These are phyloP conservation scores for Chironomus striatipennis DNA, from an alignment of 1,140 invertebrate genomes.

Conservation along the genomic window DNA sequence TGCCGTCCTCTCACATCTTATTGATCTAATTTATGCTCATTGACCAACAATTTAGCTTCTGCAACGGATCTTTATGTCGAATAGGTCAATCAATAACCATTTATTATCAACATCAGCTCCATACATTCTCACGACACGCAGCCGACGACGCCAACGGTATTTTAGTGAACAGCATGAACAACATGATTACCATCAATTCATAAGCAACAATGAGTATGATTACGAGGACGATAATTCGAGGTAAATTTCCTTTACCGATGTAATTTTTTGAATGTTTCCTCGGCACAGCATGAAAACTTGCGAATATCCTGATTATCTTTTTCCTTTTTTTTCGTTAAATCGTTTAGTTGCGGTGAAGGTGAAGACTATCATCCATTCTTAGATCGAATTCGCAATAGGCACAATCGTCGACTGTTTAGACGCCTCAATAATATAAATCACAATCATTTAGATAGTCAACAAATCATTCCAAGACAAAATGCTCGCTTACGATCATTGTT, in stretches of 20 bases:
- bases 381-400: background rate
- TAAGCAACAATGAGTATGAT: conserved; percentile 12
- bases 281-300: background rate
- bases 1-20: background rate
- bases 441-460: conserved; percentile 22
- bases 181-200: conserved; percentile 19
- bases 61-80: conserved; percentile 37
- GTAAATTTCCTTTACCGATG: background rate
- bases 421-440: conserved; percentile 17
- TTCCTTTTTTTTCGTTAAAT: conserved; percentile 23
- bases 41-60: conserved; percentile 32
- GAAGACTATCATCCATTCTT: conserved; percentile 16
- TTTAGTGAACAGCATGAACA: conserved; percentile 16
- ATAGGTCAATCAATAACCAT: conserved; percentile 22
- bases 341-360: background rate
- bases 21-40: background rate
- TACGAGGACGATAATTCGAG: conserved; percentile 11
- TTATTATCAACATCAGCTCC: conserved; percentile 28
- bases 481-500: conserved; percentile 43
- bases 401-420: conserved; percentile 1
- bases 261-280: no score
- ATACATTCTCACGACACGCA: conserved; percentile 28
- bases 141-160: conserved; percentile 28
- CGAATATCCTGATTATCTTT: background rate
- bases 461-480: conserved; percentile 31